Evolutionary conservation across 2,113 vertebrate genomes (phyloP).

Genomic region (Microtus pennsylvanicus): DNA sequence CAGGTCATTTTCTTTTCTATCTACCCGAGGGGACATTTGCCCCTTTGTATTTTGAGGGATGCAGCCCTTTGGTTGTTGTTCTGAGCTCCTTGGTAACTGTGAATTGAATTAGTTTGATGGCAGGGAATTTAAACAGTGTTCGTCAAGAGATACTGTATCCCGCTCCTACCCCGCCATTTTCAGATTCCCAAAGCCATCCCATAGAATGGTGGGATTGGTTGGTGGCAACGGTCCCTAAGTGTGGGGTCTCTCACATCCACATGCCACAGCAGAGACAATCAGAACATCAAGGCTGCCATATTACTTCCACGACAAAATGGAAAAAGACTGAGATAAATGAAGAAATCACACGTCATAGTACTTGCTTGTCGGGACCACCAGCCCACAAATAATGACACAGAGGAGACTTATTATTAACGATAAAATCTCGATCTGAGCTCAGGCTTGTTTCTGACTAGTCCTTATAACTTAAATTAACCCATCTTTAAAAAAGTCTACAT

Average conservation of each 20-base stretch:
- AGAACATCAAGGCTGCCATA: not conserved
- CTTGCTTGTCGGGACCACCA: not conserved
- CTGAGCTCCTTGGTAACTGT: conserved; percentile 45
- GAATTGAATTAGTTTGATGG: conserved; percentile 63
- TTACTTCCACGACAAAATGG: not conserved
- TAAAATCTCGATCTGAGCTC: not conserved
- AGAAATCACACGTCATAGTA: not conserved
- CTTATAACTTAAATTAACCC: not conserved
- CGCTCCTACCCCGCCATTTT: not conserved
- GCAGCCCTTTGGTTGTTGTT: conserved; percentile 11
- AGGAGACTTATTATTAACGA: not conserved
- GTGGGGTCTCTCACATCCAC: not conserved
- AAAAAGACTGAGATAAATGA: not conserved
- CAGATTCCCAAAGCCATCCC: not conserved
- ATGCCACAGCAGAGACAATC: not conserved
- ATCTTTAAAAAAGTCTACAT: not conserved
- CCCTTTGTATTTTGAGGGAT: conserved; percentile 57
- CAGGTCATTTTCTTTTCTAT: conserved; percentile 59
- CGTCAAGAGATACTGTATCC: not conserved
- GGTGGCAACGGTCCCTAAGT: not conserved
- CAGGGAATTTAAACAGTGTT: conserved; percentile 54
- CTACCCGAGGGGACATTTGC: conserved; percentile 48
- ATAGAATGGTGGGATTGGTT: not conserved
- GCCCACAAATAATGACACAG: not conserved
- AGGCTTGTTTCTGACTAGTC: not conserved